Base-by-base conservation (phyloP, 2,797 vertebrate genomes). In the Lerista edwardsae region DNA sequence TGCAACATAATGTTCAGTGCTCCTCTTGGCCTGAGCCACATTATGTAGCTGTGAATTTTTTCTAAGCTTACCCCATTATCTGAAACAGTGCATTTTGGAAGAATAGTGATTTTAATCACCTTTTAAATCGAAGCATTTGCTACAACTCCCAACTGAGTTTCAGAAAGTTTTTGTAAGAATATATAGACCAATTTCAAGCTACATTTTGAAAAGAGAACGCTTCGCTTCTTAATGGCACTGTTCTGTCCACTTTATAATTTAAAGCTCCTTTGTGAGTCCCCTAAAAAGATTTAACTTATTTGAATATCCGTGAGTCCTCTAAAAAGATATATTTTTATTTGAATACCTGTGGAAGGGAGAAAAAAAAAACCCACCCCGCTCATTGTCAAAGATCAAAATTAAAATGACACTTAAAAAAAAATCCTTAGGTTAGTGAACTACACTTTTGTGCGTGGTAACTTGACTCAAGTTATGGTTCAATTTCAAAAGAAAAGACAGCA, bases 311-410 rank as follows among this genome's bases (percentile, higher is more conserved):
- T 41, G 76, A 59, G 59, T 57, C 5, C 82, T 88, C 47, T 61
- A 15, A 83, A 80, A 87, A 76, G 83, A 87, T 89, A 82, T 86
- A 44, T 83, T 74, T 94, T 83, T 88, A 83, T 88, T 93, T 90
- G 15, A 80, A 68, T 90, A 84, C 92, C 87, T 91, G 89, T 41
- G 76, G 23, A 10, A 51, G 2, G 23, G 17, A 51, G 2, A n/a
- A 41, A 36, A 23, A 87, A 47, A 88, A 87, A 69, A 34, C 6
- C 7, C 47, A 47, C 47, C 47, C 47, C 51, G 19, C 65, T 73
- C 41, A 87, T 91, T 75, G 87, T 92, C 36, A n/a, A 71, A 78
- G 61, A 44, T 85, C 68, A 87, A 92, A 95, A 94, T 93, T 92
- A 90, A 91, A 93, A 87, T 71, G 67, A 90, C 89, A 90, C 57